These are phyloP conservation scores for Acrobasis repandana DNA, from an alignment of 2,888 invertebrate genomes.

Conservation along the genomic window DNA sequence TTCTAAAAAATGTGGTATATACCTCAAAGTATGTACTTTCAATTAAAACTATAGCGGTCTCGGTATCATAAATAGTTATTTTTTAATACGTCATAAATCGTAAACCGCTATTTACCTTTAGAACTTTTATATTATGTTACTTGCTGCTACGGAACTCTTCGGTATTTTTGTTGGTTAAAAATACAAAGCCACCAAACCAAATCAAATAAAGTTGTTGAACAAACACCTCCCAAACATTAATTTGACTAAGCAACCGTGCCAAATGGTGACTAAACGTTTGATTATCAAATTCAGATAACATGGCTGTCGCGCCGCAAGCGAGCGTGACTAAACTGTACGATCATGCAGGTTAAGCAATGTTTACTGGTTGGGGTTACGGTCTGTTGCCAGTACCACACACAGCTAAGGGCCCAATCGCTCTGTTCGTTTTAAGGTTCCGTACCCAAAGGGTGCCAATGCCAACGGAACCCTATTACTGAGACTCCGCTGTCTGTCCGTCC, in stretches of 20 bases:
- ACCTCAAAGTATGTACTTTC: too few species aligned
- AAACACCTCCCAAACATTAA: slow-evolving; percentile 1
- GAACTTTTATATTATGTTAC: too few species aligned
- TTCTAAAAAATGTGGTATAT: too few species aligned
- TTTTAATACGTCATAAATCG: too few species aligned
- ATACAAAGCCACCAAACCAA: neutral
- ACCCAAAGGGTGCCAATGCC: too few species aligned
- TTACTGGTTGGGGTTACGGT: slow-evolving; percentile 4
- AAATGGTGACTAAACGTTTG: slow-evolving; percentile 26
- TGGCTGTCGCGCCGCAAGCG: slow-evolving; percentile 31
- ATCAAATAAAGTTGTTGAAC: neutral
- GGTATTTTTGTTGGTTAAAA: too few species aligned
- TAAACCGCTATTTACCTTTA: too few species aligned
- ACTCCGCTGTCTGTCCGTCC: too few species aligned
- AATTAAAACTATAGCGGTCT: too few species aligned
- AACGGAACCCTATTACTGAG: too few species aligned
- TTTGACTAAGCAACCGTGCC: neutral
- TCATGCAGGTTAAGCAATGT: slow-evolving; percentile 7
- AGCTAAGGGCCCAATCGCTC: neutral
- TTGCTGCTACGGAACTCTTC: too few species aligned
- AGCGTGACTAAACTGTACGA: slow-evolving; percentile 42
- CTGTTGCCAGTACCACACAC: neutral
- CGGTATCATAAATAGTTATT: too few species aligned
- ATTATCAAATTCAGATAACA: neutral
- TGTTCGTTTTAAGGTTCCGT: neutral